Base-by-base conservation (phyloP, 2,113 vertebrate genomes). In the Datnioides undecimradiatus region DNA sequence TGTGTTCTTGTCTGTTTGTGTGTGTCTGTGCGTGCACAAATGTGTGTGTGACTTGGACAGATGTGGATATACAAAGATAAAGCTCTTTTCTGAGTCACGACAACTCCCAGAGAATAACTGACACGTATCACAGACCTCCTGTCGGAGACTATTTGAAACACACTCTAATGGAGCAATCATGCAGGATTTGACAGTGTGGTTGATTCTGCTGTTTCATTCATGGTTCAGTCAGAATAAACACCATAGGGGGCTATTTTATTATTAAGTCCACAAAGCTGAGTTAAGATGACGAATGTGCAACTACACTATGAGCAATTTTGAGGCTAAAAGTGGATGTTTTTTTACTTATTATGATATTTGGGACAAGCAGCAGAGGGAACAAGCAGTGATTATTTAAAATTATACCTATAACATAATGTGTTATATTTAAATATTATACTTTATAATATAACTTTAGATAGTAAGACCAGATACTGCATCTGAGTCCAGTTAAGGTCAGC, bases 61-160 rank as follows among this genome's bases (percentile, higher is more conserved):
- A 79, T 31, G 27, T 38, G 80, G 55, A 66, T 33, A 23, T 23
- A 82, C 77, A 80, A 66, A 80, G 72, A 58, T 41, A 12, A 72
- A 64, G 69, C 46, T 84, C 1, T 51, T 31, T 73, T 67, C 12
- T 70, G 36, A 68, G 31, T 72, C 72, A 72, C 4, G 2, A 57
- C 71, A 73, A 36, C 62, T 77, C 71, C 45, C 57, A 33, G 40
- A 43, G 54, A 71, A 63, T 38, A 25, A 69, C 45, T 73, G 76
- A 84, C 58, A 45, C 57, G 3, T n/a, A 21, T 36, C 45, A 13
- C 54, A 19, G 25, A 2, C n/a, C n/a, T n/a, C n/a, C n/a, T n/a
- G 23, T 17, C 41, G 23, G 51, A 68, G 19, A 21, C 36, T 16
- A 59, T 65, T 49, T 81, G 48, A 73, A 76, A 68, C n/a, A 31